Evolutionary conservation across 2,888 invertebrate species (phyloP).

Genomic region (Rotaria magnacalcarata): DNA sequence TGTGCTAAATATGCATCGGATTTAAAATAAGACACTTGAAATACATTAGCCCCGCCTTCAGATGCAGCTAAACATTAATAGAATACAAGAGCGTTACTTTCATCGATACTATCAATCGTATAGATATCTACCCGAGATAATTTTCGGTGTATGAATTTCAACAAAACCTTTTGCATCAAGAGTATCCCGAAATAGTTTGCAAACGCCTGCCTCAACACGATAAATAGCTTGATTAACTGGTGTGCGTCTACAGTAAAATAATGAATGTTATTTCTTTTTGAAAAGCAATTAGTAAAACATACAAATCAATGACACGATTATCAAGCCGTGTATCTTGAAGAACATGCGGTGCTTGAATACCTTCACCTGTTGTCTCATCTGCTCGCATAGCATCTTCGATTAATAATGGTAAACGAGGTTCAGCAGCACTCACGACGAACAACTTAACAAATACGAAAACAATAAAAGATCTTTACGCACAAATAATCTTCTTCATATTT

Average conservation of each 20-base stretch:
- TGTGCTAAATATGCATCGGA: constrained; percentile 87
- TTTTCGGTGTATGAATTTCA: constrained; percentile 98
- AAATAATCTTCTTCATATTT: constrained; percentile 51
- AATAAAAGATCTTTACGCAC: not conserved
- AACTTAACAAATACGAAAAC: constrained; percentile 61
- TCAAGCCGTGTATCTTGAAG: constrained; percentile 94
- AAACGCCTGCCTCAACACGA: constrained; percentile 78
- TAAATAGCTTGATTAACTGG: constrained; percentile 96
- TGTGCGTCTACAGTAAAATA: constrained; percentile 64
- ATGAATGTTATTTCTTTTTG: too few relatives aligned
- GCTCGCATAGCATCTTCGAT: constrained; percentile 91
- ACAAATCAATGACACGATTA: constrained; percentile 81
- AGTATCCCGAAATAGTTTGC: constrained; percentile 80
- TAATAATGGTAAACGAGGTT: constrained; percentile 79
- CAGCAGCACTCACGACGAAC: constrained; percentile 79
- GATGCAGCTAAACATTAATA: constrained; percentile 71
- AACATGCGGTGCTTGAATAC: constrained; percentile 63
- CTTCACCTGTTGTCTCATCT: constrained; percentile 63
- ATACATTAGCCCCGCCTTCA: constrained; percentile 72
- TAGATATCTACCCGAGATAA: constrained; percentile 67
- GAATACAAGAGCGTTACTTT: constrained; percentile 69
- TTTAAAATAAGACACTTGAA: constrained; percentile 80
- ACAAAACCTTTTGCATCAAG: constrained; percentile 74
- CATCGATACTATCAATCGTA: constrained; percentile 81
- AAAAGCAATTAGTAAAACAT: not conserved